Evolutionary conservation across 2,113 vertebrate genomes (phyloP).

Genomic region (Glaucomys volans): DNA sequence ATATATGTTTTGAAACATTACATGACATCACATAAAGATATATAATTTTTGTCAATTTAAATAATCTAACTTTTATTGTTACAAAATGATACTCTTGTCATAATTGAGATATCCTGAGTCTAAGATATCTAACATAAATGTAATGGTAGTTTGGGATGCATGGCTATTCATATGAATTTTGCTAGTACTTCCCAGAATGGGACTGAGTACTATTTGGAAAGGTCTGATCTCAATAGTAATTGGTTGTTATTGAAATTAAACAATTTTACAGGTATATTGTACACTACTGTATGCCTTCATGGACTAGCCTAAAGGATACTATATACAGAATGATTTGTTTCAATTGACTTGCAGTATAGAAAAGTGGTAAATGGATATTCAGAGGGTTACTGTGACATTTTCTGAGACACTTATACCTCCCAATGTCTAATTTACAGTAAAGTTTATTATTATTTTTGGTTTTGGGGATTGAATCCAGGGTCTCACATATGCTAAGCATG

Average conservation of each 20-base stretch:
- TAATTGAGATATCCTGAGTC: neutral
- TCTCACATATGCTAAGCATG: neutral
- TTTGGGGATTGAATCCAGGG: neutral
- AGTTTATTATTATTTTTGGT: neutral
- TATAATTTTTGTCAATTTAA: neutral
- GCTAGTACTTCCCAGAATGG: neutral
- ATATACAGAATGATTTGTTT: slow-evolving; percentile 5
- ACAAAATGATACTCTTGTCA: neutral
- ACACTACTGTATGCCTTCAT: neutral
- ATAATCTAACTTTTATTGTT: neutral
- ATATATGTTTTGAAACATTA: too few species aligned
- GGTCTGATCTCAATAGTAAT: neutral
- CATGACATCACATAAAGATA: too few species aligned
- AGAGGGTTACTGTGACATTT: neutral
- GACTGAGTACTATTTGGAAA: neutral
- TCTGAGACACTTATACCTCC: neutral
- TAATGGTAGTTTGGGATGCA: neutral
- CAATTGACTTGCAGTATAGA: neutral
- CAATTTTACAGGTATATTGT: neutral
- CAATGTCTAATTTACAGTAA: neutral
- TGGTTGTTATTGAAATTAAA: neutral
- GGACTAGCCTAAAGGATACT: neutral
- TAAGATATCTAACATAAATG: neutral
- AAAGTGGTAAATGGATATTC: slow-evolving; percentile 56
- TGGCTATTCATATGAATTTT: neutral